A percentile compares a stretch with the other conserved stretches of the same genome.
Evolutionary conservation across 2,888 invertebrate species (phyloP).

Genomic region (Cactoblastis cactorum): DNA sequence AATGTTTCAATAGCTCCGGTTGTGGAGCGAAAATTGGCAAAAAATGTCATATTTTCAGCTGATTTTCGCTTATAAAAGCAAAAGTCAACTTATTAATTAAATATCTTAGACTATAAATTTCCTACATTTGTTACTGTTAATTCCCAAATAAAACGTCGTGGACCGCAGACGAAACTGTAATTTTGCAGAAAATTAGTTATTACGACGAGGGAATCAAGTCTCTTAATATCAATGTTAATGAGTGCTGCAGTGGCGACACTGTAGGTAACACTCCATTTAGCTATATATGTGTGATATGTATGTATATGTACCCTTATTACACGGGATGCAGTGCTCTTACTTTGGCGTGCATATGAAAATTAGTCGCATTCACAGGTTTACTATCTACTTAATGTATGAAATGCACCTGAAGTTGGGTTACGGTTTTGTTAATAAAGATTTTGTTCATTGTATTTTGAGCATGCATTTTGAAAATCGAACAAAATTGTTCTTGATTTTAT

Average conservation of each 20-base stretch:
- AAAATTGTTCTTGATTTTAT: no score
- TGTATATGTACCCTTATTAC: conserved; percentile 4
- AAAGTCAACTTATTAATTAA: no score
- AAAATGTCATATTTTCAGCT: no score
- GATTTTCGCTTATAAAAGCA: no score
- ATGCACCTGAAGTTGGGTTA: background rate
- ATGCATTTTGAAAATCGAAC: no score
- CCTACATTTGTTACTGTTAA: no score
- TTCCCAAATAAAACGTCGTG: background rate
- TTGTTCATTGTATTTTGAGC: no score
- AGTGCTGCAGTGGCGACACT: conserved; percentile 9
- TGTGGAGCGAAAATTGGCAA: no score
- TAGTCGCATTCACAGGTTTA: background rate
- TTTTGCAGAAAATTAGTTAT: conserved; percentile 13
- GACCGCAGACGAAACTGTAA: conserved; percentile 7
- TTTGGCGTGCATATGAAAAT: conserved; percentile 4
- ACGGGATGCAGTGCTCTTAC: background rate
- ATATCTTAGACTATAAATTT: no score
- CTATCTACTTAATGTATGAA: background rate
- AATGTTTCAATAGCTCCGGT: no score
- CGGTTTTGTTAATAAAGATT: background rate
- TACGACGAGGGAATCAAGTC: conserved; percentile 11
- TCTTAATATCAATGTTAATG: conserved; percentile 15
- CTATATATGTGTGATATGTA: background rate
- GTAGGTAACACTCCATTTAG: conserved; percentile 8